Percentiles rank a stretch among this genome's conserved stretches.
phyloP scores from a whole-genome alignment of 2,797 vertebrate genomes.

The Falco novaeseelandiae region DNA sequence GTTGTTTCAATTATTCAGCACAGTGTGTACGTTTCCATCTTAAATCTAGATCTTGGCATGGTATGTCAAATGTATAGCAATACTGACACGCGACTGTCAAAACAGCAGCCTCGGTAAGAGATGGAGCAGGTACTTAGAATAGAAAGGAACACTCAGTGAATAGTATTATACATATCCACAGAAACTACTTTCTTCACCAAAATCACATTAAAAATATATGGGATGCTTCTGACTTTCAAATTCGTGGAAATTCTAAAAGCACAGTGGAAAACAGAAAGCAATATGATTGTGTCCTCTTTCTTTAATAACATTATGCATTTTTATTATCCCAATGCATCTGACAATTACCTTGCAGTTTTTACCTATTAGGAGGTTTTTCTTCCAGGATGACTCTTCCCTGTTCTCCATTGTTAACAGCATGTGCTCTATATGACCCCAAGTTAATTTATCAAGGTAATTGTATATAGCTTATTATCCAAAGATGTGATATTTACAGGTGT shows the following conservation, averaged over 20 bases:
- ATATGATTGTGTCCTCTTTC: background rate
- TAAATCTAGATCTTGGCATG: conserved; percentile 17
- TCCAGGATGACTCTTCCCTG: background rate
- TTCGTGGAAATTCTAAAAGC: background rate
- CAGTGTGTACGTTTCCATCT: background rate
- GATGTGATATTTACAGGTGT: background rate
- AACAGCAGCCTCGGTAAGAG: background rate
- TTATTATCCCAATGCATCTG: background rate
- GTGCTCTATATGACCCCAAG: background rate
- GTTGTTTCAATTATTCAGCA: conserved; percentile 46
- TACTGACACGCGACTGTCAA: conserved; percentile 59
- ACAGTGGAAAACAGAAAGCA: background rate
- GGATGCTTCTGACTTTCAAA: background rate
- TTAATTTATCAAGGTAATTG: background rate
- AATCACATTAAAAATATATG: background rate
- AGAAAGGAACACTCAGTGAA: conserved; percentile 5
- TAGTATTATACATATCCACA: background rate
- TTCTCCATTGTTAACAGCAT: background rate
- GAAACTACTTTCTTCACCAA: background rate
- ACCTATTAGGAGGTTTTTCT: background rate
- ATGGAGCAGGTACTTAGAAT: conserved; percentile 33
- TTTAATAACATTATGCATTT: background rate
- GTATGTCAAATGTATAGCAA: conserved; percentile 4
- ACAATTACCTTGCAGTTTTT: background rate
- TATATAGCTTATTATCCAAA: background rate